Conservation (phyloP, 2,888 invertebrate genomes). For the Cephus runcator region DNA sequence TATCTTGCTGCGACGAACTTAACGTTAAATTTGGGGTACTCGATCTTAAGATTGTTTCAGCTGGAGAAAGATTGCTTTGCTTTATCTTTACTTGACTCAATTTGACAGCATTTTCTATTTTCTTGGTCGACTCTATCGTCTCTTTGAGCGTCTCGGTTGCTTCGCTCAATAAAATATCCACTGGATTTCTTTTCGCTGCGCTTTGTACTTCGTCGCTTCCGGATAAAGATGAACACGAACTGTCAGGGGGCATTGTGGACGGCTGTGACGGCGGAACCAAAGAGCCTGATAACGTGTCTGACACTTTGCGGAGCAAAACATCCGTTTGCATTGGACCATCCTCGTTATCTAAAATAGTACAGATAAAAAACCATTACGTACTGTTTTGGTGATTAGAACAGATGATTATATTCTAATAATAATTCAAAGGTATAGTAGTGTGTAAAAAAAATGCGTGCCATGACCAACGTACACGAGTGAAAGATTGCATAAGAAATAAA, state of each 20-base stretch:
- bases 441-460: too few relatives aligned
- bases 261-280: conserved; percentile 28
- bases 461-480: too few relatives aligned
- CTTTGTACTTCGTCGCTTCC: not conserved
- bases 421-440: too few relatives aligned
- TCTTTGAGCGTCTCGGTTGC: not conserved
- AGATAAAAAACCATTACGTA: too few relatives aligned
- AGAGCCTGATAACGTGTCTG: conserved; percentile 55
- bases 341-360: conserved; percentile 24
- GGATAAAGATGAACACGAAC: not conserved
- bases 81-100: not conserved
- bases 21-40: conserved; percentile 36
- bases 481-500: too few relatives aligned
- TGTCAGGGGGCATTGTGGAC: not conserved
- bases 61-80: not conserved
- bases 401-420: too few relatives aligned
- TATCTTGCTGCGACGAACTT: conserved; percentile 47
- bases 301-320: conserved; percentile 58
- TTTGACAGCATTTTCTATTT: conserved; percentile 1
- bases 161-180: not conserved
- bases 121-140: not conserved
- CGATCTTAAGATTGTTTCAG: conserved; percentile 5
- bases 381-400: too few relatives aligned
- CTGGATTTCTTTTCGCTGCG: not conserved
- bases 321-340: conserved; percentile 50